Conservation (phyloP, 2,888 invertebrate species). For the Eristalinus aeneus region DNA sequence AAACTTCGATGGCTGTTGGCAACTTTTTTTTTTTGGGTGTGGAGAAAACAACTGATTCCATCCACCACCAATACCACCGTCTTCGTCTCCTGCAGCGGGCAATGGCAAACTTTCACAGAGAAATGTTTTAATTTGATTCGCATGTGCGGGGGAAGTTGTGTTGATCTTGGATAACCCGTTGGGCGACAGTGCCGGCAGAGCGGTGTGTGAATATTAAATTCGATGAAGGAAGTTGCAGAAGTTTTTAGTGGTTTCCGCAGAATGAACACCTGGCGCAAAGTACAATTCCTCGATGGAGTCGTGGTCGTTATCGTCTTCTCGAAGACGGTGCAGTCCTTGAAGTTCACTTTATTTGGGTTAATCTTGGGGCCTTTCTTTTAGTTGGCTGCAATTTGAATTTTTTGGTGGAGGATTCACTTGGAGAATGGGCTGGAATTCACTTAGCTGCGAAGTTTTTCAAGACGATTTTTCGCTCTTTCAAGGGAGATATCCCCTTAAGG, state of each 20-base stretch:
- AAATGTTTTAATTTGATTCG: conserved; percentile 48
- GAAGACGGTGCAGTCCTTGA: conserved; percentile 28
- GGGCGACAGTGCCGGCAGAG: neutral
- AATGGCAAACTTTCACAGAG: neutral
- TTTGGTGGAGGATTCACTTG: conserved; percentile 22
- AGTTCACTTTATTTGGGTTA: conserved; percentile 8
- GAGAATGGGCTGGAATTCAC: conserved; percentile 30
- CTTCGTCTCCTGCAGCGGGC: neutral
- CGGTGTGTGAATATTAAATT: conserved; percentile 32
- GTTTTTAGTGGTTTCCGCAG: conserved; percentile 47
- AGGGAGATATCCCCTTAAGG: neutral
- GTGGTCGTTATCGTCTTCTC: conserved; percentile 5
- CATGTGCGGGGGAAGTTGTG: neutral
- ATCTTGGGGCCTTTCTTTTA: conserved; percentile 43
- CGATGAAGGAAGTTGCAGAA: conserved; percentile 1
- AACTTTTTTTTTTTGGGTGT: conserved; percentile 30
- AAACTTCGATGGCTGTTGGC: conserved; percentile 24
- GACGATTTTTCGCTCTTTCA: neutral
- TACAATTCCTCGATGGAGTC: conserved; percentile 28
- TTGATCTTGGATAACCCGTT: conserved; percentile 1
- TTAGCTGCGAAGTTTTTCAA: conserved; percentile 28
- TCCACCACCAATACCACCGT: neutral
- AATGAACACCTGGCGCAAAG: conserved; percentile 56
- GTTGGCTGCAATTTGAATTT: conserved; percentile 50
- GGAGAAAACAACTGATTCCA: conserved; percentile 4